Base-by-base conservation (phyloP, 2,113 vertebrate species). In the Pseudorhombus dupliciocellatus region DNA sequence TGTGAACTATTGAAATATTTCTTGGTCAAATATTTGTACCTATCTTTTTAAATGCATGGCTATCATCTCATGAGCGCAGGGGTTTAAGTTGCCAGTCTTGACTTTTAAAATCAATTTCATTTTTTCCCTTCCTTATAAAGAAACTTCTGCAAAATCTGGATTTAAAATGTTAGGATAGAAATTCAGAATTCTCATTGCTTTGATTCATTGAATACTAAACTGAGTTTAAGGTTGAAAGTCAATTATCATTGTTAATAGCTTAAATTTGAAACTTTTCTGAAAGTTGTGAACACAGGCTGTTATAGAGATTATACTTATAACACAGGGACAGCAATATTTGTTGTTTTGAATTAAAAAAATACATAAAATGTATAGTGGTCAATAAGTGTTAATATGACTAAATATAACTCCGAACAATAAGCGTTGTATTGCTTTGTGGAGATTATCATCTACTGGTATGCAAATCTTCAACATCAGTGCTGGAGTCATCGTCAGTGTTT, bases 381-480 rank as follows among this genome's bases (percentile, higher is more conserved):
- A n/a, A n/a, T n/a, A n/a, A n/a, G n/a, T n/a, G n/a, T n/a, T n/a
- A n/a, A n/a, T n/a, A n/a, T n/a, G n/a, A n/a, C n/a, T n/a, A n/a
- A 50, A 25, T 50, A 18, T 20, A 24, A 3, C 18, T 66, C 1
- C 4, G 37, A 67, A 56, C 54, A 46, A 59, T n/a, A 46, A 12
- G 8, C 46, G 16, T 40, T 44, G 34, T 37, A 37, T 11, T 11
- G 34, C 34, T 80, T 67, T 75, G 72, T 71, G 26, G 53, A 80
- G 34, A 37, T 37, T 37, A 37, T 37, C 34, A 55, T 75, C 79
- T 1, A 12, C 73, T 83, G 77, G 79, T 86, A 89, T 93, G 88
- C 85, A 91, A 87, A 93, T 92, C 70, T 88, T 73, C 73, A 86
- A 72, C 69, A 86, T 84, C 80, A 84, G 73, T 59, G 79, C 90